These are phyloP conservation scores for Tachysurus fulvidraco DNA, from an alignment of 2,113 vertebrate genomes.

Conservation along the genomic window DNA sequence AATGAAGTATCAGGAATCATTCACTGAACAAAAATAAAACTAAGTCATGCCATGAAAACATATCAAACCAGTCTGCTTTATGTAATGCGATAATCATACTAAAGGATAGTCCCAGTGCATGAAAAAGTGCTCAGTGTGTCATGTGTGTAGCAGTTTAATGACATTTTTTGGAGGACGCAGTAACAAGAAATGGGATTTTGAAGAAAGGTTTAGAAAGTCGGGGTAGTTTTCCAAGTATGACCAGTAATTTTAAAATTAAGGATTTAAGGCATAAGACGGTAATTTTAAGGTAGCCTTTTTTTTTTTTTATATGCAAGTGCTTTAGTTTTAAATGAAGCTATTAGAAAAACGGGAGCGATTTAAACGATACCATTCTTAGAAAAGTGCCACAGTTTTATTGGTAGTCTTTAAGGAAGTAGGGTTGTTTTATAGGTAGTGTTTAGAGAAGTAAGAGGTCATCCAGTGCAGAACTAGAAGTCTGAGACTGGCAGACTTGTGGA, in stretches of 20 bases:
- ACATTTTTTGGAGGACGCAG: neutral
- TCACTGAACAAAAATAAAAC: neutral
- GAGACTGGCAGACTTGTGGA: neutral
- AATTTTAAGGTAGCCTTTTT: neutral
- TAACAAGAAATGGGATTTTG: neutral
- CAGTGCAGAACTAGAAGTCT: conserved; percentile 12
- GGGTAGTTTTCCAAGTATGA: neutral
- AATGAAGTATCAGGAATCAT: neutral
- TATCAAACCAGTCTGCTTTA: neutral
- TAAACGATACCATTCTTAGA: conserved; percentile 10
- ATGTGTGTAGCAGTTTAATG: neutral
- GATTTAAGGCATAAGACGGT: neutral
- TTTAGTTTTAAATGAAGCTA: neutral
- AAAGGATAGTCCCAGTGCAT: no score
- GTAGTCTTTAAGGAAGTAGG: neutral
- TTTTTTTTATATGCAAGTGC: neutral
- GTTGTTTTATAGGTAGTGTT: conserved; percentile 19
- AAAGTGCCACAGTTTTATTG: neutral
- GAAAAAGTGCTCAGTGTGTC: neutral
- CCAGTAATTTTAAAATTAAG: neutral
- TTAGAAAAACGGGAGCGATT: neutral
- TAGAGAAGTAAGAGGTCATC: conserved; percentile 1
- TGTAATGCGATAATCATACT: neutral
- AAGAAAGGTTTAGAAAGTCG: neutral
- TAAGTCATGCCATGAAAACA: neutral